Base-by-base conservation (phyloP, 2,888 invertebrate genomes). In the Cheilosia pagana region DNA sequence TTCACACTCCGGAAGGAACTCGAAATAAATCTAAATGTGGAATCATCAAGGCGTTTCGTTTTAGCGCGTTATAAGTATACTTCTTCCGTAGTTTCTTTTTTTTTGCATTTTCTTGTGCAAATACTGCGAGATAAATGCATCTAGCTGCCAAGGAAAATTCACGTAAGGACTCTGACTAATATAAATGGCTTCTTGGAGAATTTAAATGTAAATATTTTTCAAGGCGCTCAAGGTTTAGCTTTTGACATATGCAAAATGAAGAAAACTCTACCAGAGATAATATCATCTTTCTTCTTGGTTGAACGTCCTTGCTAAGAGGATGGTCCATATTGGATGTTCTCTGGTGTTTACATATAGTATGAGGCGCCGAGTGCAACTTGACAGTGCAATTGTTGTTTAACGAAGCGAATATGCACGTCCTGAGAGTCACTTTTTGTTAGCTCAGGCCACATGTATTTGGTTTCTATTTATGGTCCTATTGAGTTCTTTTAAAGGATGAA, bases 61-160 rank as follows among this genome's bases (percentile, higher is more conserved):
- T 71, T 60, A 60, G 50, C 70, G 70, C 70, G 59, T 25, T 59
- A 19, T 59, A 70, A 70, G 59, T 35, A 70, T 57, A 59, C 59
- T 70, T 48, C 25, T 4, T 45, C 48, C 19, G 12, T 8, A 23
- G 3, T 12, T 19, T n/a, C 23, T 21, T 31, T 19, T 31, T 57
- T 57, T 39, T 10, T 8, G 10, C 31, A 12, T 5, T 28, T 25
- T n/a, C 28, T 41, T 41, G 41, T n/a, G 16, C 43, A 43, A n/a
- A 43, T n/a, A 14, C 12, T 41, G 21, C 19, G 12, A 23, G 65
- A n/a, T 41, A 53, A 16, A 52, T 50, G 59, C 39, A 71, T 35
- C 53, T n/a, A 59, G 48, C 55, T 71, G 57, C 57, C 70, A 70
- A 68, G 68, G 35, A 35, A 68, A 16, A 57, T 35, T 43, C 45